Conservation (phyloP, 2,797 vertebrate genomes). For the Anguilla marmorata region DNA sequence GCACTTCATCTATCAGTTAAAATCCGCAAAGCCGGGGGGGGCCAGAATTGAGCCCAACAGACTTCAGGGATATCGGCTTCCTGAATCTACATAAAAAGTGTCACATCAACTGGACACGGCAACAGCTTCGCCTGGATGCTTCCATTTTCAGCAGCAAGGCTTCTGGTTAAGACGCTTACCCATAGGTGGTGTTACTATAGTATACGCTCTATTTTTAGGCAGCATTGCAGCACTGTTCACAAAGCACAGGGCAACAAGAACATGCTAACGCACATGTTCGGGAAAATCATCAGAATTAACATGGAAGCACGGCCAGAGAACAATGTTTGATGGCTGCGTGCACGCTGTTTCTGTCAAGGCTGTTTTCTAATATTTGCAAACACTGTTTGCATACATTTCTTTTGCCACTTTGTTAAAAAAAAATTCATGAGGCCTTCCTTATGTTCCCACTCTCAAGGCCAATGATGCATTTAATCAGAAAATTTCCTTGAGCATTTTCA, state of each 20-base stretch:
- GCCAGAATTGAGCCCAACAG: neutral
- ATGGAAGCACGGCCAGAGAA: neutral
- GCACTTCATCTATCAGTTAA: neutral
- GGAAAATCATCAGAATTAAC: neutral
- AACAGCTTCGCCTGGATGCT: neutral
- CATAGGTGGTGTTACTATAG: constrained; percentile 32
- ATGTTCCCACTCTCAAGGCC: neutral
- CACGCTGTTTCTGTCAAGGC: neutral
- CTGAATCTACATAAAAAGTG: constrained; percentile 1
- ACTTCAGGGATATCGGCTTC: neutral
- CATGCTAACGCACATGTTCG: neutral
- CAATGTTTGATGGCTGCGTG: neutral
- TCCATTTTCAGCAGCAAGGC: constrained; percentile 14
- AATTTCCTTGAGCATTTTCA: constrained; percentile 2
- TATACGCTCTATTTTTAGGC: constrained; percentile 40
- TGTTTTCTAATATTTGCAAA: neutral
- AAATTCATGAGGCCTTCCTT: neutral
- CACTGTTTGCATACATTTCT: neutral
- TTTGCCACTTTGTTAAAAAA: neutral
- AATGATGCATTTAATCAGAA: neutral
- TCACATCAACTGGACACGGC: neutral
- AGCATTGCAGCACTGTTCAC: constrained; percentile 9
- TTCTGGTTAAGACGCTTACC: constrained; percentile 39
- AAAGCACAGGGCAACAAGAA: neutral
- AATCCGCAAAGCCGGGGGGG: neutral